Conservation (phyloP, 2,113 vertebrate species). For the Zeus faber region DNA sequence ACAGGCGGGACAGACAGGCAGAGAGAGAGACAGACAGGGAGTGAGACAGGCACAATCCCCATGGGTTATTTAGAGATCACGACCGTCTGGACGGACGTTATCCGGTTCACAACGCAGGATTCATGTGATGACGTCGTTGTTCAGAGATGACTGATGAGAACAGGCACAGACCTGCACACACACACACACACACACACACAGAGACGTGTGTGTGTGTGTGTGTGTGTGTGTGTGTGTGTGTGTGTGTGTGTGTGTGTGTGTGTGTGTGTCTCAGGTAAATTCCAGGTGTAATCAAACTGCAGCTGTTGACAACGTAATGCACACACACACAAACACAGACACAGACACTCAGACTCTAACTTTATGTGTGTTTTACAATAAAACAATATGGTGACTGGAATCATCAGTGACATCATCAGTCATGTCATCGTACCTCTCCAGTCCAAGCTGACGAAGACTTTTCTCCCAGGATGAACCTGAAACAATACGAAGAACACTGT, state of each 20-base stretch:
- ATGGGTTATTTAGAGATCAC: too few relatives aligned
- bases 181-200: background rate
- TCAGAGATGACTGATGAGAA: background rate
- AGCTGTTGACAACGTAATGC: too few relatives aligned
- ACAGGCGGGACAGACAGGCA: background rate
- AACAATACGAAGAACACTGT: background rate
- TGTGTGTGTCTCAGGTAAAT: too few relatives aligned
- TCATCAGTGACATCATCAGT: background rate
- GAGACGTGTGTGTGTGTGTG: background rate
- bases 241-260: background rate
- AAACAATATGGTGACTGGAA: too few relatives aligned
- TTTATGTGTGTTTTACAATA: too few relatives aligned
- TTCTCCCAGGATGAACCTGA: conserved; percentile 54
- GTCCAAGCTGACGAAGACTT: conserved; percentile 45
- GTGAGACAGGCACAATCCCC: too few relatives aligned
- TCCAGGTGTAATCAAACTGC: too few relatives aligned
- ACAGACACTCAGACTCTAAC: too few relatives aligned
- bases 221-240: background rate
- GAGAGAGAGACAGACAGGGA: background rate
- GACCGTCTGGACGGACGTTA: too few relatives aligned
- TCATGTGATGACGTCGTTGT: too few relatives aligned
- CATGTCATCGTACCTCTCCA: conserved; percentile 48
- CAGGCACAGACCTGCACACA: background rate
- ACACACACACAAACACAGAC: too few relatives aligned
- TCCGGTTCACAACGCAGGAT: too few relatives aligned